These are phyloP conservation scores for Autographa pulchrina DNA, from an alignment of 2,888 invertebrate genomes.

Conservation along the genomic window DNA sequence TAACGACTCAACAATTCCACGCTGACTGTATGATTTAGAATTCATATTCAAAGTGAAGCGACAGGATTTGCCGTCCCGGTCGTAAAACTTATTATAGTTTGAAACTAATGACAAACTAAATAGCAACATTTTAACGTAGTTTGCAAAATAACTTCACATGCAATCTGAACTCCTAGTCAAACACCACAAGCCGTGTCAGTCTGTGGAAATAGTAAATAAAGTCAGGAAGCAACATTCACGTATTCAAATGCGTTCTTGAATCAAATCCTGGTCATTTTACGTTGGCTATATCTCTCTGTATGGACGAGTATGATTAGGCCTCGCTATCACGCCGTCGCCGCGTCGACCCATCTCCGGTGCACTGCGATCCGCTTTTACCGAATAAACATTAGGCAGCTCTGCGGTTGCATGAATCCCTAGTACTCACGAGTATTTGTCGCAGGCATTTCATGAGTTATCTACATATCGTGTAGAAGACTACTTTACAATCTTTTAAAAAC, in stretches of 20 bases:
- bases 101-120: slow-evolving; percentile 21
- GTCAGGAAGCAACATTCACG: slow-evolving; percentile 10
- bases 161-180: slow-evolving; percentile 24
- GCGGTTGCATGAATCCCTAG: slow-evolving; percentile 37
- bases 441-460: slow-evolving; percentile 38
- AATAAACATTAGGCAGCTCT: slow-evolving; percentile 55
- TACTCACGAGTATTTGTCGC: slow-evolving; percentile 30
- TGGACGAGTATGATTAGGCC: slow-evolving; percentile 61
- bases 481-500: too few species aligned
- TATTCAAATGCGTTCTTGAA: slow-evolving; percentile 28
- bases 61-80: background rate
- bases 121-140: slow-evolving; percentile 18
- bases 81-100: slow-evolving; percentile 5
- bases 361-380: slow-evolving; percentile 58
- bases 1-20: background rate
- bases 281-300: slow-evolving; percentile 33
- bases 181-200: slow-evolving; percentile 15
- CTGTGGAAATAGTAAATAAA: slow-evolving; percentile 17
- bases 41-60: slow-evolving; percentile 6
- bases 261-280: slow-evolving; percentile 31
- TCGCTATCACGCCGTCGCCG: slow-evolving; percentile 60
- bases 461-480: too few species aligned
- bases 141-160: slow-evolving; percentile 17
- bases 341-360: slow-evolving; percentile 67
- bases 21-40: background rate